A percentile compares a stretch with the other conserved stretches of the same genome.
These are phyloP conservation scores for Oxyruncus cristatus DNA, from an alignment of 2,113 vertebrate genomes.

Conservation along the genomic window DNA sequence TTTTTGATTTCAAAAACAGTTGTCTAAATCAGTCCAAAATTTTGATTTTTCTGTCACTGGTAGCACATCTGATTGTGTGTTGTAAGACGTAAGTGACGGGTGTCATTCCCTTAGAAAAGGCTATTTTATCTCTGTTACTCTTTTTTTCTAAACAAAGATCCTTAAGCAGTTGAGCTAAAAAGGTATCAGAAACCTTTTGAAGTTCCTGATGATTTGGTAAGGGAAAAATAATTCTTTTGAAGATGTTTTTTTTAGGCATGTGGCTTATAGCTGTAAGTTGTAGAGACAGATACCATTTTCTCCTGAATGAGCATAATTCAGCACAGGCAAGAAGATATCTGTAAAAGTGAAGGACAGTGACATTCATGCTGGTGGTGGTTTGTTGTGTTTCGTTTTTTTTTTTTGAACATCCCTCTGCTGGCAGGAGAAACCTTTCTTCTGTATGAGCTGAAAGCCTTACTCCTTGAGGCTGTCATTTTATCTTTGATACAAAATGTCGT, in stretches of 20 bases:
- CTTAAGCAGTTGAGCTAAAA: not conserved
- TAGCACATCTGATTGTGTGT: not conserved
- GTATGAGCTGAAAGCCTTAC: not conserved
- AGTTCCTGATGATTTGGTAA: not conserved
- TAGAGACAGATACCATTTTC: fast-evolving
- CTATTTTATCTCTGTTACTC: not conserved
- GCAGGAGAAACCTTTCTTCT: not conserved
- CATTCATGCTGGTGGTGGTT: not conserved
- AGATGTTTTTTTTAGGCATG: not conserved
- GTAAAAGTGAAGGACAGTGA: not conserved
- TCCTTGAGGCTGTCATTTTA: not conserved
- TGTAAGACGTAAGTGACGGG: not conserved
- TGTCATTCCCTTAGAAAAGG: not conserved
- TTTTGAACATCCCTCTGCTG: not conserved
- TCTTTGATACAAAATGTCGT: not conserved
- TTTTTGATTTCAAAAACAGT: not conserved
- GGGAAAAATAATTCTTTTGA: not conserved
- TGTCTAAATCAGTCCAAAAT: not conserved
- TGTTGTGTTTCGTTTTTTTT: not conserved
- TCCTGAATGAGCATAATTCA: not conserved
- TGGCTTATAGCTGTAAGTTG: not conserved
- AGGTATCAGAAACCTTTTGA: not conserved
- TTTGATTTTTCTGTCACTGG: not conserved
- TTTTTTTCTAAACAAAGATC: not conserved
- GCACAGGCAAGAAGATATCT: not conserved